Evolutionary conservation across 1,140 invertebrate genomes (phyloP).

Genomic region (Scaptomyza graminum): DNA sequence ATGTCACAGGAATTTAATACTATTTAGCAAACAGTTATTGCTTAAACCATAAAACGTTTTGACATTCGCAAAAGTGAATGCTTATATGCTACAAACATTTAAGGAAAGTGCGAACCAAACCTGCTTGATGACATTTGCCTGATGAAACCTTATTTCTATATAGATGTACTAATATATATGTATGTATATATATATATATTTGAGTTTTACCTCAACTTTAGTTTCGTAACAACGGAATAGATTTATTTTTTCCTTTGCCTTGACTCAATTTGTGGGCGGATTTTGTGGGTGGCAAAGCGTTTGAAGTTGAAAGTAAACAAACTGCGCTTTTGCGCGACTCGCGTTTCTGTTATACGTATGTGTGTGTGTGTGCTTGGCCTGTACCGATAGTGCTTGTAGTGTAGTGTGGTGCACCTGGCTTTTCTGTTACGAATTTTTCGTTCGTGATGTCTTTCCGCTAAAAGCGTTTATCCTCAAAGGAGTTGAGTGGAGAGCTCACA

Average conservation of each 20-base stretch:
- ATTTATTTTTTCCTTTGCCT: constrained; percentile 25
- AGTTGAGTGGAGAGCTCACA: constrained; percentile 32
- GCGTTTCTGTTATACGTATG: not conserved
- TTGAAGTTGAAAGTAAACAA: constrained; percentile 68
- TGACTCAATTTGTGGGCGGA: constrained; percentile 28
- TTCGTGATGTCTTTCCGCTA: constrained; percentile 43
- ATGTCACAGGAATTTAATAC: not conserved
- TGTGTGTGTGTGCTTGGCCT: not conserved
- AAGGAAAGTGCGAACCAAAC: constrained; percentile 7
- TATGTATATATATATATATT: not conserved
- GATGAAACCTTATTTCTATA: not conserved
- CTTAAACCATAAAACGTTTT: constrained; percentile 8
- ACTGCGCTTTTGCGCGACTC: constrained; percentile 60
- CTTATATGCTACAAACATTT: not conserved
- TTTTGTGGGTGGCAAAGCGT: constrained; percentile 26
- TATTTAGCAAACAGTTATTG: constrained; percentile 1
- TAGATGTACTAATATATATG: not conserved
- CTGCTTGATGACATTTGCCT: not conserved
- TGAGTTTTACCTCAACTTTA: constrained; percentile 37
- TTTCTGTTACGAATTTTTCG: constrained; percentile 22
- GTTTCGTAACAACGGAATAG: constrained; percentile 45
- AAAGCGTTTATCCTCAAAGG: constrained; percentile 59
- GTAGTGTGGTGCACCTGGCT: constrained; percentile 37
- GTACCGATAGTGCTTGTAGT: constrained; percentile 1
- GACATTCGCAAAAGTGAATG: not conserved